Conservation (phyloP, 53 echinoderm and acorn worm genomes). For the Patiria pectinifera region DNA sequence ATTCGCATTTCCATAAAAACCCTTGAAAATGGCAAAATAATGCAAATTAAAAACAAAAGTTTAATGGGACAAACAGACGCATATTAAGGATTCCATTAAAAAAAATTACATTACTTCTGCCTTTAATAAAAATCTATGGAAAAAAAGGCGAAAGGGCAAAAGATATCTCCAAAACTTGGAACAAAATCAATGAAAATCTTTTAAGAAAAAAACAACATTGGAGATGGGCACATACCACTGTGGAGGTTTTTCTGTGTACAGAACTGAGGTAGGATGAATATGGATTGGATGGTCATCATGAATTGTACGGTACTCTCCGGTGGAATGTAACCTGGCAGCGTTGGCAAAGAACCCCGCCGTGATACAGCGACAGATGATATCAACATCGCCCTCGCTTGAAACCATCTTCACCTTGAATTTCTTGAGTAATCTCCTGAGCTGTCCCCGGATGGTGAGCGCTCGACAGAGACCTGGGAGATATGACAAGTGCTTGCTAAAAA, state of each 20-base stretch:
- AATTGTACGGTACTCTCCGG: slow-evolving; percentile 85
- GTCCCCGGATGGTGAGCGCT: slow-evolving; percentile 81
- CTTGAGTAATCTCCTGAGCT: slow-evolving; percentile 85
- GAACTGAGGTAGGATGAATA: slow-evolving; percentile 90
- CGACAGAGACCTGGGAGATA: slow-evolving; percentile 76
- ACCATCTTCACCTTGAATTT: slow-evolving; percentile 95
- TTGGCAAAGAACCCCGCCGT: slow-evolving; percentile 96
- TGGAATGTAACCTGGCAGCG: slow-evolving; percentile 86
- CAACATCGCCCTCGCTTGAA: slow-evolving; percentile 95
- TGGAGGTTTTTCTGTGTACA: slow-evolving; percentile 87
- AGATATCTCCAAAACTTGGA: neutral
- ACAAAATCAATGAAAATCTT: neutral
- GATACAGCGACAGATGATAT: slow-evolving; percentile 84
- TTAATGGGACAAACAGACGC: no score
- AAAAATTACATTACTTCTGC: no score
- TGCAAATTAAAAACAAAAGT: no score
- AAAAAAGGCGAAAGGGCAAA: neutral
- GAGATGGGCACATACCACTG: slow-evolving; percentile 74
- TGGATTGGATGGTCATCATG: slow-evolving; percentile 81
- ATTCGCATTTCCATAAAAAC: no score
- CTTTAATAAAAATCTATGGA: no score
- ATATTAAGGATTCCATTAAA: no score
- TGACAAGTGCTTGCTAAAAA: neutral
- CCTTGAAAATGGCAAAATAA: no score
- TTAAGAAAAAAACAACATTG: neutral